phyloP scores from a whole-genome alignment of 37 sponge, comb jelly and placozoan genomes.

The Aplysina aerophoba region DNA sequence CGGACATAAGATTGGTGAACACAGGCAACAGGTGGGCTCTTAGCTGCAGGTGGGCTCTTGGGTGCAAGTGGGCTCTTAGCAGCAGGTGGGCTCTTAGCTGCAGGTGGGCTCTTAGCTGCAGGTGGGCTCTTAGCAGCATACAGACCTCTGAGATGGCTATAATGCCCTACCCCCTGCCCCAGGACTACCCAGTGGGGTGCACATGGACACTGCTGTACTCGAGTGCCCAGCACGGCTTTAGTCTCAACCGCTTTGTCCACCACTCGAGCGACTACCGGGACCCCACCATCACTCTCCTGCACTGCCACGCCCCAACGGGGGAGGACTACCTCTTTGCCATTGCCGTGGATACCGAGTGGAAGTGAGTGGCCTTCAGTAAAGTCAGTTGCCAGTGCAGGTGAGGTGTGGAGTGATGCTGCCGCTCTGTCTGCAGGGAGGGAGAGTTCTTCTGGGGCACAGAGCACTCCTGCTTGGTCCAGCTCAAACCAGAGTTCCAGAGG shows the following conservation, averaged over 20 bases:
- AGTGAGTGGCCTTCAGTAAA: slow-evolving; percentile 23
- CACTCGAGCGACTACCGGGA: slow-evolving; percentile 74
- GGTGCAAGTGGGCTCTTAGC: too few relatives aligned
- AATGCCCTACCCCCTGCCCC: background rate
- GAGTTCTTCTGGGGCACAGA: slow-evolving; percentile 67
- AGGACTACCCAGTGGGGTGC: slow-evolving; percentile 64
- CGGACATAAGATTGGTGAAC: slow-evolving; percentile 38
- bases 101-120: background rate
- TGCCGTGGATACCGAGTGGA: slow-evolving; percentile 74
- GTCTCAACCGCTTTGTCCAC: slow-evolving; percentile 71
- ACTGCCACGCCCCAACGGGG: slow-evolving; percentile 31
- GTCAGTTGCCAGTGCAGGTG: background rate
- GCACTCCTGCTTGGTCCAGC: slow-evolving; percentile 50
- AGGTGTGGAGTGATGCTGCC: background rate
- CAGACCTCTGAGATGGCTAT: too few relatives aligned
- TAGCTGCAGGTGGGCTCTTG: too few relatives aligned
- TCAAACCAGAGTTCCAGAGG: slow-evolving; percentile 49
- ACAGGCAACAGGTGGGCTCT: slow-evolving; percentile 12
- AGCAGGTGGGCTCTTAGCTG: background rate
- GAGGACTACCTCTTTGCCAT: slow-evolving; percentile 47
- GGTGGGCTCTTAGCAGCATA: background rate
- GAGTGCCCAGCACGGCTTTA: slow-evolving; percentile 57
- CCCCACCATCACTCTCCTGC: slow-evolving; percentile 56
- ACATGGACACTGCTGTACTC: slow-evolving; percentile 71
- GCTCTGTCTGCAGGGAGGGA: slow-evolving; percentile 57